phyloP scores from a whole-genome alignment of 2,113 vertebrate genomes.

The Ia io region DNA sequence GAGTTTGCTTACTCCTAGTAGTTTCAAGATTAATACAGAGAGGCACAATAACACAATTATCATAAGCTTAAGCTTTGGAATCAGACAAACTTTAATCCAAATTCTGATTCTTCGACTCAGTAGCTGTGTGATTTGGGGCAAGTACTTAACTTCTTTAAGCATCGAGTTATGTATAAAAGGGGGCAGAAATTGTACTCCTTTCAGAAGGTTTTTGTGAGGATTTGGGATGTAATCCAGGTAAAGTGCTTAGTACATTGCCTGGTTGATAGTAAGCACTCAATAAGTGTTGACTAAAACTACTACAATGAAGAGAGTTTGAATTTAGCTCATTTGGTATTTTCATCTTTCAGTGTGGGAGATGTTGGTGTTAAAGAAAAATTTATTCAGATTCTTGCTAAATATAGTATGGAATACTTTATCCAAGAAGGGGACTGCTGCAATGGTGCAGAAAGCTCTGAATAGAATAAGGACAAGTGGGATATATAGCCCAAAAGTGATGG shows the following conservation, averaged over 20 bases:
- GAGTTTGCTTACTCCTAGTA: background rate
- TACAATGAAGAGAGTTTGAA: background rate
- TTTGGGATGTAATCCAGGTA: background rate
- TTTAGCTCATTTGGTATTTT: background rate
- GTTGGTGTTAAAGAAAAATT: background rate
- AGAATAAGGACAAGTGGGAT: background rate
- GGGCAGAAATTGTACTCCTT: background rate
- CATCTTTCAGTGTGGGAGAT: background rate
- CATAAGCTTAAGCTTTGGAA: background rate
- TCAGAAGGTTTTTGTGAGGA: constrained; percentile 1
- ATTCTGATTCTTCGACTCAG: background rate
- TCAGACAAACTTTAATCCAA: constrained; percentile 13
- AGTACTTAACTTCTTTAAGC: background rate
- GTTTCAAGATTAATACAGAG: background rate
- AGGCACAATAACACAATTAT: background rate
- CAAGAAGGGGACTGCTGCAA: background rate
- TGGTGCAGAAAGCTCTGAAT: background rate
- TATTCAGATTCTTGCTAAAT: background rate
- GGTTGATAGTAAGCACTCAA: background rate
- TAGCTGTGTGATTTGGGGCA: background rate
- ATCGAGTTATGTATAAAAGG: background rate
- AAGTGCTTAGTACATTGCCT: background rate
- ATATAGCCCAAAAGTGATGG: background rate
- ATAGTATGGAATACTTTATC: background rate
- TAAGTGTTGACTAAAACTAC: background rate